Evolutionary conservation across 2,888 invertebrate species (phyloP).

Genomic region (Linnaemya vulpina): DNA sequence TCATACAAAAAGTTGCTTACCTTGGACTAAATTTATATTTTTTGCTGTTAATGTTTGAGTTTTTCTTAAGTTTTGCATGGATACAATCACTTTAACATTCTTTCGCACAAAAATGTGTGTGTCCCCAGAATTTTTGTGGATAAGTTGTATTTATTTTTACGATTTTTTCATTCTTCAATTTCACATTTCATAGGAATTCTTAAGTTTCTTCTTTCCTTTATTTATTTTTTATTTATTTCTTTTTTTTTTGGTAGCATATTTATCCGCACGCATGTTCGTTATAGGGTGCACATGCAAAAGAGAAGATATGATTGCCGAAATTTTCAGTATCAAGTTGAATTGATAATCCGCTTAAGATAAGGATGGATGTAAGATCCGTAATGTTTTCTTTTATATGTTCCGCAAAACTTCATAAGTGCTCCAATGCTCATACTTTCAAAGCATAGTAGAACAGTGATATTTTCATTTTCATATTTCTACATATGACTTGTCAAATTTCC

Average conservation of each 20-base stretch:
- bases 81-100: constrained; percentile 59
- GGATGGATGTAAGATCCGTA: too few species aligned
- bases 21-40: constrained; percentile 70
- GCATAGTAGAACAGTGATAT: too few species aligned
- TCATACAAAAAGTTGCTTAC: constrained; percentile 67
- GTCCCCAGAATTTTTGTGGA: constrained; percentile 59
- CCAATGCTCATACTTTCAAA: too few species aligned
- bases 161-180: constrained; percentile 54
- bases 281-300: background rate
- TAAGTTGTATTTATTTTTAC: constrained; percentile 2
- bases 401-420: too few species aligned
- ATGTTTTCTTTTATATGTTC: too few species aligned
- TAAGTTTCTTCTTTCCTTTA: constrained; percentile 3
- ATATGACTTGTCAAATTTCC: too few species aligned
- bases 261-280: background rate
- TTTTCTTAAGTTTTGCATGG: constrained; percentile 54
- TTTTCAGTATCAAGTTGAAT: too few species aligned
- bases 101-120: constrained; percentile 41
- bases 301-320: background rate
- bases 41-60: constrained; percentile 34
- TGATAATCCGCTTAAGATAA: too few species aligned
- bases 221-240: too few species aligned
- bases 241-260: constrained; percentile 9
- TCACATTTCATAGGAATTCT: constrained; percentile 56
- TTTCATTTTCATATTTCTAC: too few species aligned